Conservation (phyloP, 2,113 vertebrate genomes). For the Erythrocercus mccallii region DNA sequence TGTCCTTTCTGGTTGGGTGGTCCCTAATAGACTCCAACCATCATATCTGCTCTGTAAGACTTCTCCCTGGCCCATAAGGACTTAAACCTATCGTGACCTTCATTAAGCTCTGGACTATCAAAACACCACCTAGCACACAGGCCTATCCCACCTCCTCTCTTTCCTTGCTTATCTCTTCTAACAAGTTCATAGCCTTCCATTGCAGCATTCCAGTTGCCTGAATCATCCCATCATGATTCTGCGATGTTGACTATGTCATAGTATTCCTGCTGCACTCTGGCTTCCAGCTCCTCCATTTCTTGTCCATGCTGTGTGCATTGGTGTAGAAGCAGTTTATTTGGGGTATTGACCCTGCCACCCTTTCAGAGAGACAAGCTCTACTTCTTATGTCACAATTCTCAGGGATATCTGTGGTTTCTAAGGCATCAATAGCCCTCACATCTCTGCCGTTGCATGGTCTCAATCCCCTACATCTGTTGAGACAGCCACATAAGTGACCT, state of each 20-base stretch:
- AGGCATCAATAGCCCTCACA: rapidly evolving
- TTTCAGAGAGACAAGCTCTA: not conserved
- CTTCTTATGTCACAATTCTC: not conserved
- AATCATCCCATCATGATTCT: not conserved
- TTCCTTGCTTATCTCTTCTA: not conserved
- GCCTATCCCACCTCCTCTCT: not conserved
- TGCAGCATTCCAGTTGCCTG: not conserved
- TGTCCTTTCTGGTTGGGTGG: not conserved
- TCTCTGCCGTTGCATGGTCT: not conserved
- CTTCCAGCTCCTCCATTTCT: not conserved
- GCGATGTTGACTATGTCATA: not conserved
- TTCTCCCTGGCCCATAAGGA: not conserved
- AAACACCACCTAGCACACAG: not conserved
- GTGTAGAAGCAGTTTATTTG: not conserved
- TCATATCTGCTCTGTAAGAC: not conserved
- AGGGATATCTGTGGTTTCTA: not conserved
- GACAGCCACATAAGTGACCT: not conserved
- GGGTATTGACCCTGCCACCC: not conserved
- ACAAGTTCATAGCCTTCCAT: not conserved
- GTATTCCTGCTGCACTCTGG: not conserved
- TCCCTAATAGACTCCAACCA: not conserved
- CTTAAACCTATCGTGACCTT: too few relatives aligned
- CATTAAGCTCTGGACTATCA: not conserved
- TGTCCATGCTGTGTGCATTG: too few relatives aligned
- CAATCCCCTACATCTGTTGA: rapidly evolving